Conservation (phyloP, 2,888 invertebrate species). For the Tinea semifulvella region DNA sequence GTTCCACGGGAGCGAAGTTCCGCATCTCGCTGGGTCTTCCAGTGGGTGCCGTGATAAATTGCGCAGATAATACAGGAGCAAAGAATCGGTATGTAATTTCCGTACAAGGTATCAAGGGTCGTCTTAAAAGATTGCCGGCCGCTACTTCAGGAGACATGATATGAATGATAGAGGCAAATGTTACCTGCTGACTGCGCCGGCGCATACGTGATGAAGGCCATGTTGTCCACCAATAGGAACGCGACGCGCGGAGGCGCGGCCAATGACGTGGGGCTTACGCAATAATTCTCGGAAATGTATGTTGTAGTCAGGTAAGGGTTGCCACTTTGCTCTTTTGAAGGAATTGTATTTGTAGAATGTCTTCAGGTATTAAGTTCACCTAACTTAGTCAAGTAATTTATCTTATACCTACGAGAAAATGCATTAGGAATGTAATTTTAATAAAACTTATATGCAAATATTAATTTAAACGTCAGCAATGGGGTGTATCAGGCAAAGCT, state of each 20-base stretch:
- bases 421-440: too few species aligned
- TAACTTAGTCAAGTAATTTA: too few species aligned
- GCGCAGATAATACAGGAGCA: constrained; percentile 99
- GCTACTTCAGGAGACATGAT: constrained; percentile 99
- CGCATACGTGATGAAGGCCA: constrained; percentile 33
- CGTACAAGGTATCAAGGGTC: constrained; percentile 97
- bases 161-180: background rate
- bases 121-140: constrained; percentile 96
- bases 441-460: too few species aligned
- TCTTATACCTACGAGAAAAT: too few species aligned
- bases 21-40: constrained; percentile 99
- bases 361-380: too few species aligned
- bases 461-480: too few species aligned
- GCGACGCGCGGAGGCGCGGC: constrained; percentile 36
- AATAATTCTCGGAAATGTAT: too few species aligned
- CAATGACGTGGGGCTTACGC: constrained; percentile 42
- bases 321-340: too few species aligned
- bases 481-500: too few species aligned
- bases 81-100: constrained; percentile 99
- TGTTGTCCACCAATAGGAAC: constrained; percentile 32
- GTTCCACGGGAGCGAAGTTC: constrained; percentile 99
- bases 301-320: too few species aligned
- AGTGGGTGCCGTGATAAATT: constrained; percentile 99
- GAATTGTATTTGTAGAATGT: too few species aligned
- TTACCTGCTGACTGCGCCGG: constrained; percentile 15